Evolutionary conservation across 2,888 invertebrate species (phyloP).

Genomic region (Cephus rjabovi): DNA sequence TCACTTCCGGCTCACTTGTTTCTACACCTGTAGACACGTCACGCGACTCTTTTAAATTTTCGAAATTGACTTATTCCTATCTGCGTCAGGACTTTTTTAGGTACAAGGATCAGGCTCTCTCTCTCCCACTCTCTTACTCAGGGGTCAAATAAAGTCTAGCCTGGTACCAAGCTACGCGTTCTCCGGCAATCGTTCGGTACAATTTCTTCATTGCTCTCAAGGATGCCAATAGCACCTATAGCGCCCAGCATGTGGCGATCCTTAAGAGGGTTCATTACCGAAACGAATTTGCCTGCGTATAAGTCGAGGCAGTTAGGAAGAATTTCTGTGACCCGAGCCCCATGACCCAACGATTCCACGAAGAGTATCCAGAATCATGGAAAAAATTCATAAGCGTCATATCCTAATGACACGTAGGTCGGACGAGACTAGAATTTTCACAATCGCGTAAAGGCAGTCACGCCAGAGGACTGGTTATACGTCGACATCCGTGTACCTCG

Average conservation of each 20-base stretch:
- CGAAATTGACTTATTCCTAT: background rate
- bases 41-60: background rate
- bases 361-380: background rate
- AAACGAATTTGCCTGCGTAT: background rate
- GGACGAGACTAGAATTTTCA: background rate
- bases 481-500: background rate
- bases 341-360: background rate
- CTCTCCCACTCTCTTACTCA: background rate
- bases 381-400: background rate
- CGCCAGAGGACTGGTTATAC: too few species aligned
- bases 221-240: background rate
- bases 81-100: background rate
- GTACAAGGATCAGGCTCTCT: background rate
- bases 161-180: background rate
- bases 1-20: background rate
- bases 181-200: background rate
- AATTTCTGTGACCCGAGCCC: background rate
- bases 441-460: background rate
- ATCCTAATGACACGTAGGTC: background rate
- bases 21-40: background rate
- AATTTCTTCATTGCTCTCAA: slow-evolving; percentile 9
- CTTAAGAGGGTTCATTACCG: background rate
- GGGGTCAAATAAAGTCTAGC: background rate
- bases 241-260: background rate
- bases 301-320: background rate